phyloP scores from a whole-genome alignment of 2,797 vertebrate species.

The Chelon labrosus region DNA sequence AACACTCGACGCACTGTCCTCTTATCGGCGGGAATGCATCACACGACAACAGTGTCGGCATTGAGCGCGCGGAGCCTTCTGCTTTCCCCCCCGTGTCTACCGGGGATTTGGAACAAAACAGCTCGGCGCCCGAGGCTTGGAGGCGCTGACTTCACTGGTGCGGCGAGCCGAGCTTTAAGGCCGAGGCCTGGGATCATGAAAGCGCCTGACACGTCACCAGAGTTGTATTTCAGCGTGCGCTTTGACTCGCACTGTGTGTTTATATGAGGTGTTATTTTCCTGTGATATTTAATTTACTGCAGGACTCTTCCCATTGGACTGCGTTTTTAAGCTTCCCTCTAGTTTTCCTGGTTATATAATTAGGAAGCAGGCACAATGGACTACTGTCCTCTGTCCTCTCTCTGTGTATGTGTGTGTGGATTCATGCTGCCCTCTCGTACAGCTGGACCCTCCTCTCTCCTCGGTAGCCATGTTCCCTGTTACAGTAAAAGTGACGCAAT shows the following conservation, averaged over 20 bases:
- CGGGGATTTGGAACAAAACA: slow-evolving; percentile 55
- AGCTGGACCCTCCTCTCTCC: slow-evolving; percentile 63
- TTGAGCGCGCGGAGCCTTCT: slow-evolving; percentile 9
- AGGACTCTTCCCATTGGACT: slow-evolving; percentile 68
- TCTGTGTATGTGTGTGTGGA: slow-evolving; percentile 33
- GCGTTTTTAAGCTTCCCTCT: slow-evolving; percentile 71
- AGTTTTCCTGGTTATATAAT: slow-evolving; percentile 80
- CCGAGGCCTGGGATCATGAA: slow-evolving; percentile 31
- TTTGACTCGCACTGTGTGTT: slow-evolving; percentile 58
- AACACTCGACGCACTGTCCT: slow-evolving; percentile 47
- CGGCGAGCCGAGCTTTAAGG: slow-evolving; percentile 26
- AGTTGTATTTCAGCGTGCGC: slow-evolving; percentile 52
- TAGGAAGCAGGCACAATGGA: slow-evolving; percentile 76
- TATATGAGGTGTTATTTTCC: slow-evolving; percentile 70
- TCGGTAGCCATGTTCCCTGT: slow-evolving; percentile 77
- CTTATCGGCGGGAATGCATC: slow-evolving; percentile 51
- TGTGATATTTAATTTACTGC: slow-evolving; percentile 74
- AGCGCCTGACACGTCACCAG: slow-evolving; percentile 56
- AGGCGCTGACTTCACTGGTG: slow-evolving; percentile 24
- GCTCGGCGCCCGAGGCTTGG: slow-evolving; percentile 31
- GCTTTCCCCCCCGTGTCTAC: slow-evolving; percentile 14
- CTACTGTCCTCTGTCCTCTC: slow-evolving; percentile 65
- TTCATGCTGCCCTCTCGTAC: slow-evolving; percentile 52
- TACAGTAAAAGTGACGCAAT: slow-evolving; percentile 84
- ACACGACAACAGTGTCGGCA: slow-evolving; percentile 50